A percentile compares a stretch with the other conserved stretches of the same genome.
Evolutionary conservation across 2,888 invertebrate genomes (phyloP).

Genomic region (Polietes domitor): DNA sequence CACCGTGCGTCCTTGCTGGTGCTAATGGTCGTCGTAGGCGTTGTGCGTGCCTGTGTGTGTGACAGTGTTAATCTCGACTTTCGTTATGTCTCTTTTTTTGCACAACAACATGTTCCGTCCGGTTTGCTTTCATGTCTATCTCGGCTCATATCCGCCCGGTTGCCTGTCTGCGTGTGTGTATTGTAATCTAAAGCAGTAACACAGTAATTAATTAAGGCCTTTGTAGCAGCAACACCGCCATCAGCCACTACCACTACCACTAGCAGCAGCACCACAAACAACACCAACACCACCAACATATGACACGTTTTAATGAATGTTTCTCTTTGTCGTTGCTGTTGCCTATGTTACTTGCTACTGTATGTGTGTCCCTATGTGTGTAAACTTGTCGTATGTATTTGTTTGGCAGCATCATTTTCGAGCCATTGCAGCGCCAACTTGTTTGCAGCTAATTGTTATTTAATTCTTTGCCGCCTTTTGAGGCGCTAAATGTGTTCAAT

Average conservation of each 20-base stretch:
- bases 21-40: background rate
- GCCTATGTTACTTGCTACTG: conserved; percentile 1
- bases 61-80: conserved; percentile 1
- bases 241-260: background rate
- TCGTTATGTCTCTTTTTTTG: conserved; percentile 12
- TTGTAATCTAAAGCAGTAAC: conserved; percentile 28
- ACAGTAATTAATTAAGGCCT: conserved; percentile 34
- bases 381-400: background rate
- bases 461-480: conserved; percentile 23
- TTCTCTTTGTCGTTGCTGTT: background rate
- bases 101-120: background rate
- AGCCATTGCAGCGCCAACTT: background rate
- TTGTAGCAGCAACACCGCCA: conserved; percentile 2
- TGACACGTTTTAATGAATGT: conserved; percentile 27
- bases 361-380: background rate
- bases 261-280: background rate
- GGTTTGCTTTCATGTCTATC: background rate
- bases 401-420: background rate
- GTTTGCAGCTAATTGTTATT: conserved; percentile 31
- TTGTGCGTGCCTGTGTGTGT: background rate
- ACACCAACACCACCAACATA: background rate
- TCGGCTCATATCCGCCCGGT: background rate
- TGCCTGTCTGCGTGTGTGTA: conserved; percentile 8
- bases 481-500: background rate
- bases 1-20: background rate